Percentiles rank a stretch among this genome's conserved stretches.
phyloP scores from a whole-genome alignment of 2,113 vertebrate species.

The Aplodontia rufa region DNA sequence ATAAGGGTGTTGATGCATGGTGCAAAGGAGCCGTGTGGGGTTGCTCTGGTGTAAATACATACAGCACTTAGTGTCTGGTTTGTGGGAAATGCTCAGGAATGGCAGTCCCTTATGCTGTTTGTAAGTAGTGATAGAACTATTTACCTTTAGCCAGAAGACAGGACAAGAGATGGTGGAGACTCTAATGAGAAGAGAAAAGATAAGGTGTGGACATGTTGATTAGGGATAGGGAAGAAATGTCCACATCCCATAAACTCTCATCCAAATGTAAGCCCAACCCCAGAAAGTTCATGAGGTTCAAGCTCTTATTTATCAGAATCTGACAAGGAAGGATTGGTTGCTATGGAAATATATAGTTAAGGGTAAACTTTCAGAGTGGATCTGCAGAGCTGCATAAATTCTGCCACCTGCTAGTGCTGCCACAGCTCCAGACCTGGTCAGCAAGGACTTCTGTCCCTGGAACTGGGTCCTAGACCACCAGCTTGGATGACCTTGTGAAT shows the following conservation, averaged over 20 bases:
- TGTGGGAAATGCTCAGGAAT: background rate
- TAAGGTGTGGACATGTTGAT: background rate
- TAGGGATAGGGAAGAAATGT: background rate
- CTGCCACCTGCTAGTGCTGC: background rate
- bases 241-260: background rate
- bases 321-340: background rate
- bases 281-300: background rate
- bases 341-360: background rate
- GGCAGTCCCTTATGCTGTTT: background rate
- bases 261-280: background rate
- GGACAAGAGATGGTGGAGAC: background rate
- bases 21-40: background rate
- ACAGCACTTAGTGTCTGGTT: no score
- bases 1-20: background rate
- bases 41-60: background rate
- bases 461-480: background rate
- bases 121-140: background rate
- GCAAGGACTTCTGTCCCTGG: background rate
- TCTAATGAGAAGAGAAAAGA: background rate
- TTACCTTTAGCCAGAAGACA: background rate
- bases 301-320: background rate
- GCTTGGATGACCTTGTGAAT: background rate
- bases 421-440: background rate
- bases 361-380: background rate
- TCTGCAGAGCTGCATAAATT: background rate